phyloP scores from a whole-genome alignment of 1,140 invertebrate species.

The Trinorchestia longiramus region DNA sequence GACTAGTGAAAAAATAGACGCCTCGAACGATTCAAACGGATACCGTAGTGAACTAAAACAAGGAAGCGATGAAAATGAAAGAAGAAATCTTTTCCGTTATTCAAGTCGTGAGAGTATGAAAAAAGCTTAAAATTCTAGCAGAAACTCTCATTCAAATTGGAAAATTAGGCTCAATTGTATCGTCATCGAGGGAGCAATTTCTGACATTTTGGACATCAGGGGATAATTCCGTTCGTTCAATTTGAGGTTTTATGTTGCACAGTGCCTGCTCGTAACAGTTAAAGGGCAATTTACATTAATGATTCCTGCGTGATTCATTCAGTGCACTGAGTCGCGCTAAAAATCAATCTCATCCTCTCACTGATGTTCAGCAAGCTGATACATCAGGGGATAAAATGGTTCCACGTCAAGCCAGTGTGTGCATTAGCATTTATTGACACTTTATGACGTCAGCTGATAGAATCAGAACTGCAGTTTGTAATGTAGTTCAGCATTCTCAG shows the following conservation, averaged over 20 bases:
- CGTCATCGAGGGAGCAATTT: not conserved
- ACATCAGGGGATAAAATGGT: not conserved
- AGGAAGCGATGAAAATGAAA: too few relatives aligned
- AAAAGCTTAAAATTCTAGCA: not conserved
- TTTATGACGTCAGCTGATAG: not conserved
- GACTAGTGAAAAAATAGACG: not conserved
- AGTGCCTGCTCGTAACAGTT: not conserved
- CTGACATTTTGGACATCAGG: not conserved
- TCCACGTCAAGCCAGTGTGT: not conserved
- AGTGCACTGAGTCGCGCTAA: not conserved
- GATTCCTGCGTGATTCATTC: not conserved
- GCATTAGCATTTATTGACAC: not conserved
- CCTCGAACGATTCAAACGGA: too few relatives aligned
- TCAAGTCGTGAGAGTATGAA: not conserved
- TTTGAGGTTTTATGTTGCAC: not conserved
- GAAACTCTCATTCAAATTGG: not conserved
- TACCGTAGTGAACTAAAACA: too few relatives aligned
- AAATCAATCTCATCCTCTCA: not conserved
- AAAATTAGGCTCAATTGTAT: not conserved
- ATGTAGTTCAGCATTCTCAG: not conserved
- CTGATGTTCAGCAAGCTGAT: not conserved
- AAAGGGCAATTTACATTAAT: not conserved
- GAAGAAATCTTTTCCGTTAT: too few relatives aligned
- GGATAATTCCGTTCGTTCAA: not conserved
- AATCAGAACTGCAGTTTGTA: not conserved